Percentiles rank a stretch among this genome's conserved stretches.
These are phyloP conservation scores for Sinella curviseta DNA, from an alignment of 1,140 invertebrate species.

Conservation along the genomic window DNA sequence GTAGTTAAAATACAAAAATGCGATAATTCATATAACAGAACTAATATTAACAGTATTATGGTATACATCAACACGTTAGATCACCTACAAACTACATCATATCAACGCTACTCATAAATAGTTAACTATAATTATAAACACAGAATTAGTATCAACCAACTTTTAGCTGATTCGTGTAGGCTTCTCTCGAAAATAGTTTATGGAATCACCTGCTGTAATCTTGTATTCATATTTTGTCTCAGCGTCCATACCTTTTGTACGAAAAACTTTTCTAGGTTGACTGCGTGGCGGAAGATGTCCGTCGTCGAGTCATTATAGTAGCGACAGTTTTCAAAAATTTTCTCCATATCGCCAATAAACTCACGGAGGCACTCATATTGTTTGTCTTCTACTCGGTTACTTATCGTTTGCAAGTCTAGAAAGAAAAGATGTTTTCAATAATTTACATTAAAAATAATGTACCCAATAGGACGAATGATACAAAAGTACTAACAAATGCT, in stretches of 20 bases:
- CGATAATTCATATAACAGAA: too few relatives aligned
- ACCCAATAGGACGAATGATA: background rate
- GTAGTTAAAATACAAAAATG: too few relatives aligned
- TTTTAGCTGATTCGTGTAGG: too few relatives aligned
- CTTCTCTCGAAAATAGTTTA: background rate
- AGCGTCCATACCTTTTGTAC: conserved; percentile 85
- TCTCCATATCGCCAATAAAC: conserved; percentile 95
- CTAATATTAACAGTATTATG: too few relatives aligned
- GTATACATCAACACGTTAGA: too few relatives aligned
- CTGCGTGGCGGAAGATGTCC: conserved; percentile 92
- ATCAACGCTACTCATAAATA: too few relatives aligned
- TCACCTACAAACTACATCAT: too few relatives aligned
- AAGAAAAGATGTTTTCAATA: conserved; percentile 49
- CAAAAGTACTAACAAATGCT: background rate
- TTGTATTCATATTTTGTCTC: conserved; percentile 69
- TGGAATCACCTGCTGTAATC: background rate
- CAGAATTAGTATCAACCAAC: too few relatives aligned
- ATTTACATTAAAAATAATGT: background rate
- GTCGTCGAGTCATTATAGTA: conserved; percentile 95
- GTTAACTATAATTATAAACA: too few relatives aligned
- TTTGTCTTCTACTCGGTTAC: conserved; percentile 79
- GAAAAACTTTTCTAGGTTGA: conserved; percentile 92
- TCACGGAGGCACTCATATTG: conserved; percentile 85
- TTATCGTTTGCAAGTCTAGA: conserved; percentile 90
- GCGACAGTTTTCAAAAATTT: conserved; percentile 97